Evolutionary conservation across 1,140 invertebrate genomes (phyloP), one percentile per base, ranked within the genome.

Genomic region (Rhynchophorus ferrugineus): DNA sequence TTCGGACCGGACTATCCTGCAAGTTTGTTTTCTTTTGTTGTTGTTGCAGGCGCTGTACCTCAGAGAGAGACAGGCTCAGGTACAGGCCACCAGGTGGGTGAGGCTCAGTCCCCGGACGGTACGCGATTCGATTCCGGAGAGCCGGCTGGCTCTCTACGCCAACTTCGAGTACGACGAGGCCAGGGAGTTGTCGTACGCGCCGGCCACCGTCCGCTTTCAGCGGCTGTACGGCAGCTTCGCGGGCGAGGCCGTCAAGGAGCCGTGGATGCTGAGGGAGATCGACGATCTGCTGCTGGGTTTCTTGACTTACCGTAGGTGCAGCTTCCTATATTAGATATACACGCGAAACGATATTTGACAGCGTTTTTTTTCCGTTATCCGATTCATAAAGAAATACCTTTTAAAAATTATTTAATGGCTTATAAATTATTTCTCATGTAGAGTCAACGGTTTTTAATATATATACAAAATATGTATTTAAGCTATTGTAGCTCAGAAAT

Each of bases 261-360:
- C 66, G 7, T 69, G 67, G 67, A 64, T 67, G 60, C 20, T 64
- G 39, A 59, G 62, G 11, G 65, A 67, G 54, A 62, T 67, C 5
- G 63, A 68, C 36, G 49, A 62, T 43, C 42, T 66, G 13, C 62
- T 61, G 44, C 49, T 56, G 24, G 61, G 54, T 54, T 61, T 65
- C 20, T 36, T 52, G 29, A 44, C 33, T 57, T 52, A 54, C 19
- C 39, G 48, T 51, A 35, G 44, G 34, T 24, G 17, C 3, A 3
- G 5, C 20, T 43, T 14, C n/a, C 20, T 19, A 18, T 19, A 2
- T 18, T n/a, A n/a, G n/a, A n/a, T n/a, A n/a, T n/a, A n/a, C n/a
- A n/a, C n/a, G n/a, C n/a, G n/a, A n/a, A n/a, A n/a, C n/a, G n/a
- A n/a, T n/a, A n/a, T n/a, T n/a, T n/a, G n/a, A n/a, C n/a, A n/a